Conservation (phyloP, 1,140 invertebrate genomes). For the Pinna nobilis region DNA sequence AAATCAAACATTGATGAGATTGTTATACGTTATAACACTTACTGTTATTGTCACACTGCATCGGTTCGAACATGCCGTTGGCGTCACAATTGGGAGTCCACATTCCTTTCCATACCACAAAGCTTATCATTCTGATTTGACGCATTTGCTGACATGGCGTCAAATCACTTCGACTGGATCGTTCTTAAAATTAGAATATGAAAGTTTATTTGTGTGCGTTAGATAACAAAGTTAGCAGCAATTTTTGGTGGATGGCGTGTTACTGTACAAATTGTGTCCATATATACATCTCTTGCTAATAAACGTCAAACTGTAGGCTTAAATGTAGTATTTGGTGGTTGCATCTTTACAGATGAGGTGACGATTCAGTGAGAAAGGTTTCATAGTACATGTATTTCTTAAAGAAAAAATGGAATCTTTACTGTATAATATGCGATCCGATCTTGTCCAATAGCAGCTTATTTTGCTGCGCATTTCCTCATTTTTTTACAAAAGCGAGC, state of each 20-base stretch:
- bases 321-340: too few species aligned
- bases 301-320: not conserved
- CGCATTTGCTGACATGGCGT: slow-evolving; percentile 28
- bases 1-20: too few species aligned
- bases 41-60: slow-evolving; percentile 37
- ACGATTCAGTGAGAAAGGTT: too few species aligned
- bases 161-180: not conserved
- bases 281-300: not conserved
- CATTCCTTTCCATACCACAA: slow-evolving; percentile 26
- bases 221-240: not conserved
- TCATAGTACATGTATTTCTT: too few species aligned
- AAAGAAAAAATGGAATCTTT: too few species aligned
- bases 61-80: slow-evolving; percentile 34
- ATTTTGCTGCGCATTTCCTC: not conserved
- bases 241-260: not conserved
- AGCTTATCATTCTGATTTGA: slow-evolving; percentile 12
- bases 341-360: too few species aligned
- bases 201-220: not conserved
- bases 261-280: not conserved
- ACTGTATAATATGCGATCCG: not conserved
- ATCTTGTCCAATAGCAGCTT: not conserved
- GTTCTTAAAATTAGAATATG: not conserved
- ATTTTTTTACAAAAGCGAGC: not conserved
- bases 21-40: not conserved
- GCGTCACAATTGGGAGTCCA: slow-evolving; percentile 38